Percentiles rank a stretch among this genome's conserved stretches.
phyloP scores from a whole-genome alignment of 2,797 vertebrate genomes.

The Astyanax mexicanus region DNA sequence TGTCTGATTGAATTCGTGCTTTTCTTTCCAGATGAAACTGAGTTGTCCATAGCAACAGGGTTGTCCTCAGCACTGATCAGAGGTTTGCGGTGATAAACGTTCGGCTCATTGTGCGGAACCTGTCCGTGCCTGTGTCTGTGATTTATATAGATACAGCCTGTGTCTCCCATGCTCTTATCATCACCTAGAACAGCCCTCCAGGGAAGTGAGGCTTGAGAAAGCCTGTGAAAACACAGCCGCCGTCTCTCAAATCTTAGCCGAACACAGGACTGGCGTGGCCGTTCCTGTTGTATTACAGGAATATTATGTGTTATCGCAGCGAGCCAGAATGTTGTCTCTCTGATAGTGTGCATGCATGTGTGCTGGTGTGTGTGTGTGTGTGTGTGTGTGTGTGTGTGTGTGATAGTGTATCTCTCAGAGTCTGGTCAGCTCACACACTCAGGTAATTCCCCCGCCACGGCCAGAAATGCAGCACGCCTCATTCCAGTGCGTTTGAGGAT shows the following conservation, averaged over 20 bases:
- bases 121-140: slow-evolving; percentile 12
- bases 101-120: slow-evolving; percentile 30
- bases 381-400: neutral
- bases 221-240: neutral
- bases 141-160: slow-evolving; percentile 3
- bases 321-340: slow-evolving; percentile 23
- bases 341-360: neutral
- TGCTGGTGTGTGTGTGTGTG: neutral
- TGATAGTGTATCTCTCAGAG: neutral
- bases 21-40: slow-evolving; percentile 40
- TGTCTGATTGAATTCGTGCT: slow-evolving; percentile 2
- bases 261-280: slow-evolving; percentile 10
- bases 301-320: slow-evolving; percentile 29
- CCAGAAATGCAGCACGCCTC: neutral
- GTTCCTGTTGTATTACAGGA: slow-evolving; percentile 19
- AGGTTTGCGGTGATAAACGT: slow-evolving; percentile 59
- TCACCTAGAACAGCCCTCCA: neutral
- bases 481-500: slow-evolving; percentile 21
- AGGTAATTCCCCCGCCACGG: neutral
- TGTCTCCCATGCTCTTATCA: slow-evolving; percentile 30
- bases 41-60: slow-evolving; percentile 72
- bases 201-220: neutral
- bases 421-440: slow-evolving; percentile 3
- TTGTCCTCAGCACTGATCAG: slow-evolving; percentile 50
- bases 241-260: neutral